Evolutionary conservation across 2,113 vertebrate genomes (phyloP).

Genomic region (Pleuronectes platessa): DNA sequence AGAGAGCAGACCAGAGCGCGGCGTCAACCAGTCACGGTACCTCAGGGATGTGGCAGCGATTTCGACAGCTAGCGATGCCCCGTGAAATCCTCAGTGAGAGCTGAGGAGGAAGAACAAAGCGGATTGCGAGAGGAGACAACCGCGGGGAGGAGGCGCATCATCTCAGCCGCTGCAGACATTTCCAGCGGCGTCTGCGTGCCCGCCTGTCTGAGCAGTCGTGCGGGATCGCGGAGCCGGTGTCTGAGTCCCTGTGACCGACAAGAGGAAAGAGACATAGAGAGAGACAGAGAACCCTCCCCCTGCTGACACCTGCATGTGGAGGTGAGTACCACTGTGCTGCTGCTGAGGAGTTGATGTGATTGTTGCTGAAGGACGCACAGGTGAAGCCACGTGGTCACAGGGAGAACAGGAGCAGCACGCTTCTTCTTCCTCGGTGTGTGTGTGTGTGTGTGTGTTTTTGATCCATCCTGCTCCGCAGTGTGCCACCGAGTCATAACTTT

Average conservation of each 20-base stretch:
- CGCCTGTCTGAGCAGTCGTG: conserved; percentile 6
- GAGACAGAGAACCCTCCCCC: not conserved
- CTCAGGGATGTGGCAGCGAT: conserved; percentile 30
- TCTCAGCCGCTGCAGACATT: conserved; percentile 23
- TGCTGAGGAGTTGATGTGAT: conserved; percentile 17
- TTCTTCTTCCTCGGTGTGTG: not conserved
- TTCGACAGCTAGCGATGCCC: conserved; percentile 27
- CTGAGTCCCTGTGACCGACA: not conserved
- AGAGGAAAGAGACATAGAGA: not conserved
- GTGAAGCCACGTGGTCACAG: conserved; percentile 57
- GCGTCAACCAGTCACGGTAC: conserved; percentile 5
- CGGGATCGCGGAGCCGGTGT: conserved; percentile 32
- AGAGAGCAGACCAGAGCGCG: conserved; percentile 33
- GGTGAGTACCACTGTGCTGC: conserved; percentile 54
- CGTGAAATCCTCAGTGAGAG: not conserved
- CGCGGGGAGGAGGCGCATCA: not conserved
- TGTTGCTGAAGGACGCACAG: conserved; percentile 22
- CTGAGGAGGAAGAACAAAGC: not conserved
- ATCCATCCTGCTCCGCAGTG: not conserved
- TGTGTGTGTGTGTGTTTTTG: not conserved
- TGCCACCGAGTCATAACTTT: conserved; percentile 42
- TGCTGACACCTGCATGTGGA: conserved; percentile 13
- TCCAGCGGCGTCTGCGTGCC: conserved; percentile 11
- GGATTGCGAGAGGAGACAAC: not conserved
- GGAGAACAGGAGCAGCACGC: not conserved